Percentiles rank a stretch among this genome's conserved stretches.
These are phyloP conservation scores for Eupeodes luniger DNA, from an alignment of 2,888 invertebrate species.

Conservation along the genomic window DNA sequence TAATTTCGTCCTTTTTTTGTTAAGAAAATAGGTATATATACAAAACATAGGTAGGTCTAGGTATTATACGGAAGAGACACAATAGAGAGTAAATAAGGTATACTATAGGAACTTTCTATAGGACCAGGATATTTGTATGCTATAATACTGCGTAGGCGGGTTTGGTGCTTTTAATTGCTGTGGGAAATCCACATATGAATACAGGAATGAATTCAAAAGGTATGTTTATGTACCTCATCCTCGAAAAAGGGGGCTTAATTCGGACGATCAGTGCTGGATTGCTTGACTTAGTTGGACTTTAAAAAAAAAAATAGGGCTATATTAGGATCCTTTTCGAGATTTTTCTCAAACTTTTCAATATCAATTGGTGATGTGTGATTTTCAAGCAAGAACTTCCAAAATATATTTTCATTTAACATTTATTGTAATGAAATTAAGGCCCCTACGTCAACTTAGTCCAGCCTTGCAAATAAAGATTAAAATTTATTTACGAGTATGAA, in stretches of 20 bases:
- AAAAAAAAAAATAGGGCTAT: too few species aligned
- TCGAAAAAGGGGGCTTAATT: neutral
- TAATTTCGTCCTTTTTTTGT: slow-evolving; percentile 66
- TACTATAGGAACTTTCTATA: slow-evolving; percentile 14
- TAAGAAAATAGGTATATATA: slow-evolving; percentile 22
- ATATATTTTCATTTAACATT: too few species aligned
- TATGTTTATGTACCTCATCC: slow-evolving; percentile 37
- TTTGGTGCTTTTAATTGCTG: slow-evolving; percentile 83
- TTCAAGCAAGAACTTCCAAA: too few species aligned
- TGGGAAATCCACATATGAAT: slow-evolving; percentile 83
- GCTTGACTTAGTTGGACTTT: neutral
- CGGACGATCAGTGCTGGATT: neutral
- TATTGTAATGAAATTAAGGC: too few species aligned
- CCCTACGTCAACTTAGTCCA: neutral
- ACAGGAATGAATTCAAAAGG: slow-evolving; percentile 60
- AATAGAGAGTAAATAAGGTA: slow-evolving; percentile 22
- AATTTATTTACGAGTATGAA: slow-evolving; percentile 4
- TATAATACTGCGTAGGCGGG: slow-evolving; percentile 70
- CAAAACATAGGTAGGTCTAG: neutral
- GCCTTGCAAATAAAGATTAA: neutral
- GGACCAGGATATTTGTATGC: slow-evolving; percentile 57
- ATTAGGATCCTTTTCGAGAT: too few species aligned
- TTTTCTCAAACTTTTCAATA: too few species aligned
- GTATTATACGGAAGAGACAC: slow-evolving; percentile 28
- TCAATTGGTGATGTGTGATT: too few species aligned